Evolutionary conservation across 1,140 invertebrate species (phyloP).

Genomic region (Tyrophagus putrescentiae): DNA sequence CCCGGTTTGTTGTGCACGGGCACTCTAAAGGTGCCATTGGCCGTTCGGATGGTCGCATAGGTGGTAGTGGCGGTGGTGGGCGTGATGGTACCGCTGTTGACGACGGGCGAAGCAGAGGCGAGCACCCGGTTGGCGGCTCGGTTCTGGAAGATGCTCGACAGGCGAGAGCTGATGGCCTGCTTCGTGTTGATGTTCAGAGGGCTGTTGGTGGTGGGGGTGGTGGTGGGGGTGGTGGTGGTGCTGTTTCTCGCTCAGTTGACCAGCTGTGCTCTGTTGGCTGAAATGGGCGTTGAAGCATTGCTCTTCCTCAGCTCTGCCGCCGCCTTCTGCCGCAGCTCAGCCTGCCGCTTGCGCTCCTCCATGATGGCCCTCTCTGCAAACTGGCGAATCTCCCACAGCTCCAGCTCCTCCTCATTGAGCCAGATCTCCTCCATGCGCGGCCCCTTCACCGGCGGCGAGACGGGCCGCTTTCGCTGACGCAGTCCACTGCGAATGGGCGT

Average conservation of each 20-base stretch:
- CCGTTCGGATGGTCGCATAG: constrained; percentile 20
- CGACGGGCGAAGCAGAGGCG: not conserved
- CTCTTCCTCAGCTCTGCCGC: constrained; percentile 67
- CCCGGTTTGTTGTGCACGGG: constrained; percentile 55
- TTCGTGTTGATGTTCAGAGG: constrained; percentile 26
- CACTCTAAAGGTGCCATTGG: constrained; percentile 30
- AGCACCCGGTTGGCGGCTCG: not conserved
- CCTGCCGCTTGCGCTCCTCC: no score
- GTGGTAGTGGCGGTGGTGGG: not conserved
- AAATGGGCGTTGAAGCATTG: constrained; percentile 67
- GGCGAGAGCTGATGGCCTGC: constrained; percentile 28
- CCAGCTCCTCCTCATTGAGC: constrained; percentile 87
- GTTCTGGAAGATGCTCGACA: constrained; percentile 12
- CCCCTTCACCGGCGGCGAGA: constrained; percentile 56
- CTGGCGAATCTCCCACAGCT: constrained; percentile 90
- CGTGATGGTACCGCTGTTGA: not conserved
- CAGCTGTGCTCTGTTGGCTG: constrained; percentile 34
- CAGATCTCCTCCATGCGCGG: constrained; percentile 82
- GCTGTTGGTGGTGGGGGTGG: no score
- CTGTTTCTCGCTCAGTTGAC: no score
- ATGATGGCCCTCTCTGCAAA: no score
- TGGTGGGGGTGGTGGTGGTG: constrained; percentile 27
- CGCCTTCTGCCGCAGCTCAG: constrained; percentile 73
- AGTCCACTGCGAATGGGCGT: constrained; percentile 75
- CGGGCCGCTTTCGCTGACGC: constrained; percentile 55